Evolutionary conservation across 2,888 invertebrate genomes (phyloP).

Genomic region (Campoplex nolae): DNA sequence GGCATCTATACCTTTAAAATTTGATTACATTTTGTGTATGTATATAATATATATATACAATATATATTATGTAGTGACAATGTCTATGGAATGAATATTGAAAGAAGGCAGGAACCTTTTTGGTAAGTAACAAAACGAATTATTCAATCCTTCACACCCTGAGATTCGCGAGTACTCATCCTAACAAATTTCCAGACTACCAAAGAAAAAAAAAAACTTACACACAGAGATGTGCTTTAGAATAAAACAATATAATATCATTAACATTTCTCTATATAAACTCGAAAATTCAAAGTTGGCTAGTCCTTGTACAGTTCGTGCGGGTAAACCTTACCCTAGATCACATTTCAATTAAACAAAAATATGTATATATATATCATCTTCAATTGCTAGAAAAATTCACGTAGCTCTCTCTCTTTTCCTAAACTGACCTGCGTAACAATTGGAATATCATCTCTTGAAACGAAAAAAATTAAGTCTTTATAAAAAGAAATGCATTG

Average conservation of each 20-base stretch:
- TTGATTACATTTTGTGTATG: slow-evolving; percentile 48
- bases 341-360: slow-evolving; percentile 56
- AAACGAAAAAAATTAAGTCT: slow-evolving; percentile 58
- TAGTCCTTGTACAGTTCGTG: slow-evolving; percentile 36
- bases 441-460: slow-evolving; percentile 41
- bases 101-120: slow-evolving; percentile 58
- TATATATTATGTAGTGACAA: neutral
- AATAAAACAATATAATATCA: slow-evolving; percentile 49
- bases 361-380: slow-evolving; percentile 8
- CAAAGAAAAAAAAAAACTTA: slow-evolving; percentile 28
- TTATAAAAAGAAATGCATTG: slow-evolving; percentile 60
- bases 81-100: slow-evolving; percentile 49
- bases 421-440: slow-evolving; percentile 45
- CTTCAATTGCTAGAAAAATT: slow-evolving; percentile 40
- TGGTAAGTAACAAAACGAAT: slow-evolving; percentile 69
- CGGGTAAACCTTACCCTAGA: slow-evolving; percentile 45
- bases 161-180: slow-evolving; percentile 38
- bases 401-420: neutral
- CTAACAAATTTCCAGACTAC: slow-evolving; percentile 14
- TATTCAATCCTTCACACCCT: slow-evolving; percentile 56
- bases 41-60: slow-evolving; percentile 2
- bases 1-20: slow-evolving; percentile 46
- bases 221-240: slow-evolving; percentile 25
- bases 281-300: slow-evolving; percentile 53
- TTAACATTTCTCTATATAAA: slow-evolving; percentile 34